Evolutionary conservation across 2,797 vertebrate genomes (phyloP).

Genomic region (Huso huso): DNA sequence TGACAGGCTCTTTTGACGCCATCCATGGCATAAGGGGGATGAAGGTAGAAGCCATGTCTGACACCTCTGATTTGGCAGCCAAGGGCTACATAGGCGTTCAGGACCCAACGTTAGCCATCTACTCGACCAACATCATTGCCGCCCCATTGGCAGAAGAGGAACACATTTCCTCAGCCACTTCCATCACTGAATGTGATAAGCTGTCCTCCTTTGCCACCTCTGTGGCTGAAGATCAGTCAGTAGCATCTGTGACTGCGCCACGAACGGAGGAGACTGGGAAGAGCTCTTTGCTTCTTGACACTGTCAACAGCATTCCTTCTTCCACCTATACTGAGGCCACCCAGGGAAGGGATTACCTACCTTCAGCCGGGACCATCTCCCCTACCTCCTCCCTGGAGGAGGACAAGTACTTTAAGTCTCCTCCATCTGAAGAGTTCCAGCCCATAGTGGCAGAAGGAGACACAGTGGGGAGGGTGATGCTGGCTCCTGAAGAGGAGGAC

Average conservation of each 20-base stretch:
- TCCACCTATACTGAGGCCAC: slow-evolving; percentile 76
- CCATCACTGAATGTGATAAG: slow-evolving; percentile 96
- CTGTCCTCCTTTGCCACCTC: slow-evolving; percentile 94
- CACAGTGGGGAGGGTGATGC: slow-evolving; percentile 48
- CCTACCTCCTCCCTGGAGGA: slow-evolving; percentile 96
- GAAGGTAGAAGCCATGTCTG: slow-evolving; percentile 51
- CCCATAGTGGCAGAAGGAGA: slow-evolving; percentile 63
- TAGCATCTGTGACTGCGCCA: slow-evolving; percentile 86
- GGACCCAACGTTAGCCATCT: slow-evolving; percentile 70
- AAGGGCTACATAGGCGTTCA: slow-evolving; percentile 62
- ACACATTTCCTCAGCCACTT: slow-evolving; percentile 93
- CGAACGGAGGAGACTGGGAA: slow-evolving; percentile 86
- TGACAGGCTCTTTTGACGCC: slow-evolving; percentile 70
- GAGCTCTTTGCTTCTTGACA: slow-evolving; percentile 81
- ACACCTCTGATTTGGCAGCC: slow-evolving; percentile 52
- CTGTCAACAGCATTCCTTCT: slow-evolving; percentile 76
- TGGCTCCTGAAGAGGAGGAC: slow-evolving; percentile 58
- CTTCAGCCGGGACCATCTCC: slow-evolving; percentile 94
- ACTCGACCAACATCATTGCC: slow-evolving; percentile 78
- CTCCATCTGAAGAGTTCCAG: slow-evolving; percentile 85
- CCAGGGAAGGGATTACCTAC: slow-evolving; percentile 86
- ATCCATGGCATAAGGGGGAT: slow-evolving; percentile 68
- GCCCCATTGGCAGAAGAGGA: slow-evolving; percentile 95
- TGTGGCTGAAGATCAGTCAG: slow-evolving; percentile 91
- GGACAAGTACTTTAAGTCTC: slow-evolving; percentile 95